Percentiles rank a stretch among this genome's conserved stretches.
These are phyloP conservation scores for Laticauda laticaudata DNA, from an alignment of 2,113 vertebrate species.

Conservation along the genomic window DNA sequence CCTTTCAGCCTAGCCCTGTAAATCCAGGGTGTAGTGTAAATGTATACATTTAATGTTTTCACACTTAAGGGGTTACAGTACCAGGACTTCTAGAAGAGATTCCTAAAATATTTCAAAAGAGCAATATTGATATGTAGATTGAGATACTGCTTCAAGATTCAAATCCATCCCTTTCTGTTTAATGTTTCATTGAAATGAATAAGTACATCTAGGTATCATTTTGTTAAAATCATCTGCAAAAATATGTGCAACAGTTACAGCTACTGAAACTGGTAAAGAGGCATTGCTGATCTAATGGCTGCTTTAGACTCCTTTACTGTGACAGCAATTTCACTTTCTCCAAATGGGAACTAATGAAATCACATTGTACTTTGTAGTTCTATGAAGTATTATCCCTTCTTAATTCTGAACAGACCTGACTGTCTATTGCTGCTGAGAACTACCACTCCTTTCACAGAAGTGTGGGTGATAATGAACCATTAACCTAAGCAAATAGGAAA, in stretches of 20 bases:
- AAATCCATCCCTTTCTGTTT: background rate
- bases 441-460: background rate
- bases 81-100: background rate
- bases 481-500: background rate
- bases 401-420: background rate
- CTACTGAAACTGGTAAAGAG: background rate
- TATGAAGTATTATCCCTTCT: background rate
- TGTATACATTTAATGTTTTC: background rate
- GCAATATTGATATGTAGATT: background rate
- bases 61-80: background rate
- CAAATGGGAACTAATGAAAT: background rate
- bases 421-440: background rate
- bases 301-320: background rate
- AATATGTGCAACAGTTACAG: background rate
- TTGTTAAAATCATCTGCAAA: background rate
- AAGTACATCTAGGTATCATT: background rate
- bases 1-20: background rate
- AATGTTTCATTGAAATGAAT: background rate
- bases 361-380: background rate
- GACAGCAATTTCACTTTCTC: background rate
- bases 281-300: background rate
- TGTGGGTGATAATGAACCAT: background rate
- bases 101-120: background rate
- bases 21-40: background rate
- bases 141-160: background rate